phyloP scores from a whole-genome alignment of 2,113 vertebrate species.

The Nannobrachium achirus region DNA sequence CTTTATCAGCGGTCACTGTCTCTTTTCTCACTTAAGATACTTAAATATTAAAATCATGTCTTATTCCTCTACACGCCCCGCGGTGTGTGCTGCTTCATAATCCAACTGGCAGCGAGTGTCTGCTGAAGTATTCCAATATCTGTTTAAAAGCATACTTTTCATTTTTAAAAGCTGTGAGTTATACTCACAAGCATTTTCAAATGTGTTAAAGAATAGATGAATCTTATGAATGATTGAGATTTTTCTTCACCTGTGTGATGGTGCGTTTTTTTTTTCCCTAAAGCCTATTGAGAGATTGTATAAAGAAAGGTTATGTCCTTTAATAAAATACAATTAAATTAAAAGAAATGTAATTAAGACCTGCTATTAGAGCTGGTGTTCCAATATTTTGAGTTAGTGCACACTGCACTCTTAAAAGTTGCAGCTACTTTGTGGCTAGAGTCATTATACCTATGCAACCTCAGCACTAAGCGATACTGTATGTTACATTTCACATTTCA shows the following conservation, averaged over 20 bases:
- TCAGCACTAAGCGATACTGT: not conserved
- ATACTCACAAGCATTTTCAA: constrained; percentile 61
- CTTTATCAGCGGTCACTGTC: constrained; percentile 58
- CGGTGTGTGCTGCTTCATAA: constrained; percentile 59
- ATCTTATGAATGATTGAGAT: constrained; percentile 65
- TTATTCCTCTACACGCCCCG: constrained; percentile 72
- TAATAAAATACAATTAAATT: constrained; percentile 20
- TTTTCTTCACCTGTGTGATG: constrained; percentile 51
- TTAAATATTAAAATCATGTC: constrained; percentile 83
- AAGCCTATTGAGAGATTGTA: constrained; percentile 30
- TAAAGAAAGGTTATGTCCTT: constrained; percentile 17
- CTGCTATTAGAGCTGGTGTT: constrained; percentile 23
- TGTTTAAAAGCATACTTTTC: constrained; percentile 66
- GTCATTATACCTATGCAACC: constrained; percentile 17
- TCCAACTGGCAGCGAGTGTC: constrained; percentile 55
- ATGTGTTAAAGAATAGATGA: constrained; percentile 72
- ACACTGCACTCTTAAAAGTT: constrained; percentile 24
- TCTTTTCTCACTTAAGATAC: constrained; percentile 61
- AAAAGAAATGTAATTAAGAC: too few species aligned
- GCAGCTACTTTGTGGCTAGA: constrained; percentile 21
- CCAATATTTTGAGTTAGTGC: constrained; percentile 25
- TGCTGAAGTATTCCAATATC: constrained; percentile 55
- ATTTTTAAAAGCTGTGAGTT: constrained; percentile 64
- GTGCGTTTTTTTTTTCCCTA: constrained; percentile 26
- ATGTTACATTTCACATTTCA: not conserved